phyloP scores from a whole-genome alignment of 2,888 invertebrate genomes.

The Oeneis ivallda region DNA sequence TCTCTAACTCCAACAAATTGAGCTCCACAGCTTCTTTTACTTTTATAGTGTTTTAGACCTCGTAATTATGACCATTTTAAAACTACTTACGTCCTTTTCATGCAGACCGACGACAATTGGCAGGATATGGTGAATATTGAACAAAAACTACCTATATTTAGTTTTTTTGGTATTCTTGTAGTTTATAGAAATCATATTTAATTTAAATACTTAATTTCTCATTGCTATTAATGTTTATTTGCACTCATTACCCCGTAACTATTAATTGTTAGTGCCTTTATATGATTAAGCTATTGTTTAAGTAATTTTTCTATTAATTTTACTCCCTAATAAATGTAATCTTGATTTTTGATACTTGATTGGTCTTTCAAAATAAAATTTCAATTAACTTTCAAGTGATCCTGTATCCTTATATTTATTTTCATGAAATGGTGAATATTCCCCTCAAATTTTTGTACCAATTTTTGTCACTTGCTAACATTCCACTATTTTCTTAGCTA shows the following conservation, averaged over 20 bases:
- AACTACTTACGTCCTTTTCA: conserved; percentile 24
- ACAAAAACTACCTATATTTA: neutral
- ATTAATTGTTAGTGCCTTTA: neutral
- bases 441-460: neutral
- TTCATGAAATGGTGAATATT: neutral
- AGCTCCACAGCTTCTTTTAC: too few species aligned
- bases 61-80: neutral
- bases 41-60: too few species aligned
- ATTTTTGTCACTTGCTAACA: conserved; percentile 29
- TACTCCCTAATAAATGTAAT: neutral
- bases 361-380: neutral
- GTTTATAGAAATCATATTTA: neutral
- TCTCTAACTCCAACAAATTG: too few species aligned
- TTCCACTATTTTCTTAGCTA: conserved; percentile 62
- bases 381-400: neutral
- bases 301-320: neutral
- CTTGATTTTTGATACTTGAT: neutral
- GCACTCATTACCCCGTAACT: neutral
- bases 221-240: conserved; percentile 3
- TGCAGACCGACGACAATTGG: conserved; percentile 33
- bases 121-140: conserved; percentile 34
- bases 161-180: neutral
- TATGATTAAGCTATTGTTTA: neutral
- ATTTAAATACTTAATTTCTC: neutral
- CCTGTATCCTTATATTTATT: neutral